Evolutionary conservation across 2,797 vertebrate species (phyloP).

Genomic region (Acanthurus tractus): DNA sequence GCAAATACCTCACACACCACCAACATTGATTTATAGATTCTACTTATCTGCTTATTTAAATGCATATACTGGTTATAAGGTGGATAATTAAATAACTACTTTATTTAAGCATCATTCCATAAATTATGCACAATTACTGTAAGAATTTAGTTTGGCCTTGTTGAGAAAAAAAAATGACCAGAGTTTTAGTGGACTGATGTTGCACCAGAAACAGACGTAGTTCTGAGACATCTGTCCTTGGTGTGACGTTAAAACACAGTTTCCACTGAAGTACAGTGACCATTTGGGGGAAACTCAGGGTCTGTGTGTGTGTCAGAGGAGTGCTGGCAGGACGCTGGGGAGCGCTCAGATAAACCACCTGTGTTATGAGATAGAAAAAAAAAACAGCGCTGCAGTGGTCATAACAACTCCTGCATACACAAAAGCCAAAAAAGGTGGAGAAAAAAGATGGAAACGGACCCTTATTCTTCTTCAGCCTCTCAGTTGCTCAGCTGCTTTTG

Average conservation of each 20-base stretch:
- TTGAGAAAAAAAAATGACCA: not conserved
- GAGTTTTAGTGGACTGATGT: not conserved
- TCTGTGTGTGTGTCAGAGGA: too few relatives aligned
- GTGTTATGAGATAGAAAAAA: not conserved
- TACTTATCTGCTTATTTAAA: not conserved
- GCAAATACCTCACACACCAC: not conserved
- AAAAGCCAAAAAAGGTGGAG: too few relatives aligned
- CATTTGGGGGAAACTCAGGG: too few relatives aligned
- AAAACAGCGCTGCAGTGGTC: too few relatives aligned
- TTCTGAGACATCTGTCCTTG: not conserved
- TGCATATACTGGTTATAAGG: not conserved
- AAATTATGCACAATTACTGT: not conserved
- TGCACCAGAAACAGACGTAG: not conserved
- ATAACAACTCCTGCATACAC: too few relatives aligned
- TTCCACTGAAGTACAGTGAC: not conserved
- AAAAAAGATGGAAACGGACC: too few relatives aligned
- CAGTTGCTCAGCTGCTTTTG: accelerated
- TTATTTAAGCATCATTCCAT: constrained; percentile 2
- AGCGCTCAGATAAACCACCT: too few relatives aligned
- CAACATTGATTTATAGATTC: too few relatives aligned
- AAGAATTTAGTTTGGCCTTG: not conserved
- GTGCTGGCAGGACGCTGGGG: too few relatives aligned
- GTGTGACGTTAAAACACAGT: not conserved
- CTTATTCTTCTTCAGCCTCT: too few relatives aligned
- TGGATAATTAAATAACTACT: not conserved